Evolutionary conservation across 1,140 invertebrate species (phyloP), one percentile per base, ranked within the genome.

Genomic region (Drosophila sturtevanti): DNA sequence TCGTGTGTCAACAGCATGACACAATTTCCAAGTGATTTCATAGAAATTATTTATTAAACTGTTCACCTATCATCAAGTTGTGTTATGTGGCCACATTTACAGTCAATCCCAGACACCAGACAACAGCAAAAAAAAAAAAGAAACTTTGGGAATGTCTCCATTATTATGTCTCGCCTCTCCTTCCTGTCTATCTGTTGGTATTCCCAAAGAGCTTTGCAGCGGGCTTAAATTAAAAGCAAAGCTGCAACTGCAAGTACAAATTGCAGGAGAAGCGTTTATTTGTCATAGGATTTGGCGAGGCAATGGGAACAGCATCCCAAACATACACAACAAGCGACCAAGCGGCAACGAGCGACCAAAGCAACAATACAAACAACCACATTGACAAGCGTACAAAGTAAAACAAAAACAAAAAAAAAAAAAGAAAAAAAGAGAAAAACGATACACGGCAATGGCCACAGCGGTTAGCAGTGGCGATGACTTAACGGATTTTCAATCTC

Each of bases 401-500:
- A 16, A 58, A 18, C 16, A 44, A 38, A 48, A 58, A 18, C 10
- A 35, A 38, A 48, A 56, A 34, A 37, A 31, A 24, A 14, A 18
- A 12, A 24, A 18, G 4, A 44, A 18, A 18, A 12, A 35, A 10
- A 27, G 34, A 41, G 37, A 70, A 63, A 34, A 37, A 24, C 59
- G 79, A 65, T 51, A 68, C 63, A 65, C 72, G 60, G 63, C 75
- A 60, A 69, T 52, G 77, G 75, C 74, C 84, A 79, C 84, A 82
- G 82, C 68, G 82, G 82, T 89, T 89, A 89, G 84, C 80, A 73
- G 66, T 77, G 84, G 79, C 84, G 79, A 89, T 89, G 84, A 89
- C 84, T 89, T 89, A 89, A 89, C 84, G 84, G 84, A 89, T 89
- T 89, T 89, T 80, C 84, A 89, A 86, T 86, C 82, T 86, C 82